These are phyloP conservation scores for Odontamblyopus lacepedii DNA, from an alignment of 2,797 vertebrate genomes.

Conservation along the genomic window DNA sequence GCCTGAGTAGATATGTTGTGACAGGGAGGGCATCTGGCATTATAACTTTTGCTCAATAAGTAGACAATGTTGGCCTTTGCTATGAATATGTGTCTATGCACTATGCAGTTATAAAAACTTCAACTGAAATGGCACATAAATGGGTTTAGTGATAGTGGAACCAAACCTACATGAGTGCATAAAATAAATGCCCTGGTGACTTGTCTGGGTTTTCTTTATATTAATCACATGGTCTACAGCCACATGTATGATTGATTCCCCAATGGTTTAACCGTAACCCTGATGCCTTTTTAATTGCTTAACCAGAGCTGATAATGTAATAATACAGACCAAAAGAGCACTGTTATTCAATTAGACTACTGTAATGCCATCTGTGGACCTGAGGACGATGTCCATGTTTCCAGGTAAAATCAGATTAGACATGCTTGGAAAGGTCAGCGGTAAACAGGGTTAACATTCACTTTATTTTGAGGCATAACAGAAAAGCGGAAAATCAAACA, in stretches of 20 bases:
- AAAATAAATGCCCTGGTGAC: background rate
- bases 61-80: too few relatives aligned
- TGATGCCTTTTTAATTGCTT: background rate
- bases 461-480: background rate
- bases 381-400: background rate
- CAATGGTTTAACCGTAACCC: background rate
- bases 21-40: too few relatives aligned
- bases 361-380: background rate
- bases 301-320: background rate
- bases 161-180: background rate
- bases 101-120: too few relatives aligned
- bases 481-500: background rate
- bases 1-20: too few relatives aligned
- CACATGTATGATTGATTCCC: background rate
- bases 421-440: constrained; percentile 8
- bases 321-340: constrained; percentile 4
- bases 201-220: background rate
- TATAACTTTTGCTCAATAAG: too few relatives aligned
- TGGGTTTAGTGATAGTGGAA: too few relatives aligned
- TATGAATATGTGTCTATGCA: too few relatives aligned
- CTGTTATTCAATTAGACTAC: constrained; percentile 10
- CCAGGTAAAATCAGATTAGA: constrained; percentile 8
- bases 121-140: too few relatives aligned
- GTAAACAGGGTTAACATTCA: constrained; percentile 21
- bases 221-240: constrained; percentile 5